Percentiles rank a stretch among this genome's conserved stretches.
Conservation (phyloP, 2,888 invertebrate genomes). For the Tachystola acroxantha region DNA sequence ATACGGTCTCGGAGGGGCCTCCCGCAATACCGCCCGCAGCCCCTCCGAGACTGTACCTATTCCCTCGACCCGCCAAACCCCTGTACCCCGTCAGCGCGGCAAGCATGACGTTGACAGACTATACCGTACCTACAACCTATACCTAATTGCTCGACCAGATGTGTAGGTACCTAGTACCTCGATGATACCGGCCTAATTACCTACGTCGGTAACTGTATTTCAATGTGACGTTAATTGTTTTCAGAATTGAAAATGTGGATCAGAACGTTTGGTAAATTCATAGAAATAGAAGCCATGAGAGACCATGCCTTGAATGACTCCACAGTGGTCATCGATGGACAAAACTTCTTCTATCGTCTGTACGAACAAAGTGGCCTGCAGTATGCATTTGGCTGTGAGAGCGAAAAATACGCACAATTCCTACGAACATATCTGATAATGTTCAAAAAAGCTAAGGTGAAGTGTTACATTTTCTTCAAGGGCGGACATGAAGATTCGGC, state of each 20-base stretch:
- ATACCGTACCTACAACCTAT: too few species aligned
- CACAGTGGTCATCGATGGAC: slow-evolving; percentile 36
- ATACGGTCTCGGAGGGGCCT: too few species aligned
- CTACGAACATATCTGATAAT: slow-evolving; percentile 22
- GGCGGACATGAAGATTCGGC: slow-evolving; percentile 26
- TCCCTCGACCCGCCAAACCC: too few species aligned
- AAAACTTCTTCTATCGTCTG: slow-evolving; percentile 26
- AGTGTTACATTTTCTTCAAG: slow-evolving; percentile 37
- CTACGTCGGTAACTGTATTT: too few species aligned
- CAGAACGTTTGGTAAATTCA: slow-evolving; percentile 1
- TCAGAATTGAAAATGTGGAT: slow-evolving; percentile 20
- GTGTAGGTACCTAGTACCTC: too few species aligned
- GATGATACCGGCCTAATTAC: too few species aligned
- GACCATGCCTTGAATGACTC: slow-evolving; percentile 21
- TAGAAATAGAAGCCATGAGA: slow-evolving; percentile 3
- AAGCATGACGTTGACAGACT: too few species aligned
- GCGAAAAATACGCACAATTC: slow-evolving; percentile 26
- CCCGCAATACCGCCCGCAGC: too few species aligned
- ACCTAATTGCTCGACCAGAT: too few species aligned
- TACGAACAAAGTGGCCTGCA: slow-evolving; percentile 22
- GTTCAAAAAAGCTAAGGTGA: slow-evolving; percentile 32
- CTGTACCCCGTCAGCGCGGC: too few species aligned
- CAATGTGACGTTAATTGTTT: too few species aligned
- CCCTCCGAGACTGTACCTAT: too few species aligned
- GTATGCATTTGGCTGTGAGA: slow-evolving; percentile 30